Evolutionary conservation across 1,140 invertebrate species (phyloP), one percentile per base, ranked within the genome.

Genomic region (Diorhabda sublineata): DNA sequence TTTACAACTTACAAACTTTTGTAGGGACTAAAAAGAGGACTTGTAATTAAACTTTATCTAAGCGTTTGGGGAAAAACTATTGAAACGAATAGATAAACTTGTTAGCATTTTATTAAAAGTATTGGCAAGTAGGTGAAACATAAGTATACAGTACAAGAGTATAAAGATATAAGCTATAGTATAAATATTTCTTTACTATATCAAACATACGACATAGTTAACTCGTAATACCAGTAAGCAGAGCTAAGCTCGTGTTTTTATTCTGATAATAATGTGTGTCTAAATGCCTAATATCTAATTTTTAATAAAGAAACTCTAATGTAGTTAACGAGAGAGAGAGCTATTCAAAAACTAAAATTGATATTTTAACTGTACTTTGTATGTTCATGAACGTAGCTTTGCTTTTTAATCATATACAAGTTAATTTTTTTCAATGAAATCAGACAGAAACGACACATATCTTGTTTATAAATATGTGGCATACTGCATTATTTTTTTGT

Each of bases 21-120:
- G 26, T 26, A 26, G 26, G 26, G 26, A 26, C 26, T 26, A 26
- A 26, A 26, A 26, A 26, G 26, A 26, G 1, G 26, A 26, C 1
- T 26, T 26, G 1, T 26, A 26, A 26, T 26, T 26, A 26, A 26
- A 26, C 26, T 26, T 26, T 26, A 26, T 26, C 26, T 26, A 26
- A 26, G 26, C 26, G 26, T 26, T 26, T 26, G 26, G 26, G 26
- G 26, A 26, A 26, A 26, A 26, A 26, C 26, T 26, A 26, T 26
- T 44, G n/a, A 64, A 70, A 68, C 7, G 3, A 47, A 11, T 44
- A 43, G 11, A 61, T 7, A 56, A 42, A 64, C 70, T 72, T 68
- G 64, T 69, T 73, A 75, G 74, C 74, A 71, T 75, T 75, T 75
- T 75, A 75, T 75, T 75, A 73, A 75, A 75, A 75, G 71, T 72